Evolutionary conservation across 2,797 vertebrate species (phyloP).

Genomic region (Mormyrops attenuatus): DNA sequence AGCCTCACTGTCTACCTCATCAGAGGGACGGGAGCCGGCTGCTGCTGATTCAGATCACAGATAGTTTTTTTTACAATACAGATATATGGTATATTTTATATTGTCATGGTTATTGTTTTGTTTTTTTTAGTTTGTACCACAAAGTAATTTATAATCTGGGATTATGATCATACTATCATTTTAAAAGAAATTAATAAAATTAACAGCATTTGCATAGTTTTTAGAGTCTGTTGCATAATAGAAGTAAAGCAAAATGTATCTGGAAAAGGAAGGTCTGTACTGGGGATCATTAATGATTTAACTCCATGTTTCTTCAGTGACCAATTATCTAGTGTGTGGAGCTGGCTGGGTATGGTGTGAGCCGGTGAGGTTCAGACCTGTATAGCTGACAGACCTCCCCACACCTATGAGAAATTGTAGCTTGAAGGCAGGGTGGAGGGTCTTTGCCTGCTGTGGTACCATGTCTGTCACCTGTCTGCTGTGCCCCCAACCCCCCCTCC

Average conservation of each 20-base stretch:
- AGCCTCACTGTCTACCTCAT: not conserved
- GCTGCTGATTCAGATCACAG: not conserved
- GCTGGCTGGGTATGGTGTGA: not conserved
- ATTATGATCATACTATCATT: not conserved
- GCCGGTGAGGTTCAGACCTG: not conserved
- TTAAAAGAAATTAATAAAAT: not conserved
- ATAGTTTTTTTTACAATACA: not conserved
- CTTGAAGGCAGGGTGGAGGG: not conserved
- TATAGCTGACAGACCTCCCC: not conserved
- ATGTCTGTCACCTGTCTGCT: not conserved
- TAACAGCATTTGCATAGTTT: not conserved
- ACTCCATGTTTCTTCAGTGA: not conserved
- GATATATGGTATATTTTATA: not conserved
- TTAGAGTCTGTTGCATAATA: not conserved
- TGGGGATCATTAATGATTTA: not conserved
- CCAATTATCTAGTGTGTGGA: not conserved
- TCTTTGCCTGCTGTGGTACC: not conserved
- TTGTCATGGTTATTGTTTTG: not conserved
- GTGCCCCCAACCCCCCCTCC: not conserved
- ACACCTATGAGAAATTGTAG: not conserved
- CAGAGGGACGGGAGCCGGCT: not conserved
- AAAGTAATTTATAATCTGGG: not conserved
- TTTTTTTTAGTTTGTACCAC: not conserved
- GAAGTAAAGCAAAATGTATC: not conserved
- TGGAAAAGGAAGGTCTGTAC: not conserved